phyloP scores from a whole-genome alignment of 2,113 vertebrate species.

The Serilophus lunatus region DNA sequence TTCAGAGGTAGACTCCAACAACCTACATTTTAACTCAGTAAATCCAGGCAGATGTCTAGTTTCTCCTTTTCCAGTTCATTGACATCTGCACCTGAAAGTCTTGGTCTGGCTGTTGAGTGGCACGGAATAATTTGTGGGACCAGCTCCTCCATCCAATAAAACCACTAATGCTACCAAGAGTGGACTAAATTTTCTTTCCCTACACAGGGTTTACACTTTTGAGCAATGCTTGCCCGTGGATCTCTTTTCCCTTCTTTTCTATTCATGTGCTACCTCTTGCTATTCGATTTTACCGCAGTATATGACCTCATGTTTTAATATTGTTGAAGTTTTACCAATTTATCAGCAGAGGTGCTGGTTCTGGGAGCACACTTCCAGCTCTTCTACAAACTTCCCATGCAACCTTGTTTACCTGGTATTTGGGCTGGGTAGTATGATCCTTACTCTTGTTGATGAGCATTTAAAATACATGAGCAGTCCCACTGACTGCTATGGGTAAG shows the following conservation, averaged over 20 bases:
- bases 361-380: not conserved
- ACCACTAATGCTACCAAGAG: not conserved
- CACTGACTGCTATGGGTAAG: not conserved
- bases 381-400: not conserved
- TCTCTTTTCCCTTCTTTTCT: not conserved
- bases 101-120: not conserved
- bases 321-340: not conserved
- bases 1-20: not conserved
- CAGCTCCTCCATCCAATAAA: not conserved
- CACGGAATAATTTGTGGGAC: not conserved
- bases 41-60: not conserved
- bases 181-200: not conserved
- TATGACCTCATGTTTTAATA: not conserved
- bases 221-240: not conserved
- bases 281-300: not conserved
- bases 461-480: not conserved
- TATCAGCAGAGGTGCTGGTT: not conserved
- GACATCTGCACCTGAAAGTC: not conserved
- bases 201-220: not conserved
- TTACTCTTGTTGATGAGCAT: not conserved
- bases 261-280: not conserved
- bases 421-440: not conserved
- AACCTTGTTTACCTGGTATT: not conserved
- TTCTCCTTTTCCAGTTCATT: not conserved
- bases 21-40: not conserved